phyloP scores from a whole-genome alignment of 2,113 vertebrate genomes.

The Eupsittula cactorum region DNA sequence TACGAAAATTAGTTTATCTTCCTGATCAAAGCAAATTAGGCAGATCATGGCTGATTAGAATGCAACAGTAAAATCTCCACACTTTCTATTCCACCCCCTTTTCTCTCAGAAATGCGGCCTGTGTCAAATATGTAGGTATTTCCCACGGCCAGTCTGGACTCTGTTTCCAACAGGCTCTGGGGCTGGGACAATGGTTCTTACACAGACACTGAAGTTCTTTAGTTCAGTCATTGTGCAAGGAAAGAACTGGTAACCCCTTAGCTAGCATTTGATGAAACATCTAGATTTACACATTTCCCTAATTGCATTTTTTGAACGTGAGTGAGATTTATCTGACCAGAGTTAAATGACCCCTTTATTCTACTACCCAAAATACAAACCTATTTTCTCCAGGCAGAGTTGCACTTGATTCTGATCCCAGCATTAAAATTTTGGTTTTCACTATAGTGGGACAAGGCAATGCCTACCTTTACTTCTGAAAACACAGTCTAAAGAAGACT shows the following conservation, averaged over 20 bases:
- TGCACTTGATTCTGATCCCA: slow-evolving; percentile 40
- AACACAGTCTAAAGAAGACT: slow-evolving; percentile 42
- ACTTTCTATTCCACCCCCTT: slow-evolving; percentile 79
- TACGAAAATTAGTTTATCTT: slow-evolving; percentile 87
- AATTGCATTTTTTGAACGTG: slow-evolving; percentile 81
- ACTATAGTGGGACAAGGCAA: slow-evolving; percentile 2
- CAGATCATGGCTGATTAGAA: slow-evolving; percentile 83
- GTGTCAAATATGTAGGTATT: slow-evolving; percentile 88
- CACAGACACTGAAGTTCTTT: slow-evolving; percentile 83
- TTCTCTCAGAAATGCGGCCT: slow-evolving; percentile 81
- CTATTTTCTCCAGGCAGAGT: slow-evolving; percentile 7
- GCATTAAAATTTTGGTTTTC: slow-evolving; percentile 27
- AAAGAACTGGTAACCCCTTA: slow-evolving; percentile 79
- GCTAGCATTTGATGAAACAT: slow-evolving; percentile 83
- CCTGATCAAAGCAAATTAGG: slow-evolving; percentile 86
- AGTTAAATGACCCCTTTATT: slow-evolving; percentile 81
- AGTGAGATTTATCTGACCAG: slow-evolving; percentile 78
- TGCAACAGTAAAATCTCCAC: slow-evolving; percentile 84
- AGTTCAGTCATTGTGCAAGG: slow-evolving; percentile 82
- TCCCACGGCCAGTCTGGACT: slow-evolving; percentile 85
- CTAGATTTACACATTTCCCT: slow-evolving; percentile 87
- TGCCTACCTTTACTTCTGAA: slow-evolving; percentile 51
- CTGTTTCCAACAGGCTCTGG: slow-evolving; percentile 77
- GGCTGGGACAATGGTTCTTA: slow-evolving; percentile 83
- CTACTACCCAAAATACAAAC: slow-evolving; percentile 66